These are phyloP conservation scores for Eupithecia vulgata DNA, from an alignment of 2,888 invertebrate genomes.

Conservation along the genomic window DNA sequence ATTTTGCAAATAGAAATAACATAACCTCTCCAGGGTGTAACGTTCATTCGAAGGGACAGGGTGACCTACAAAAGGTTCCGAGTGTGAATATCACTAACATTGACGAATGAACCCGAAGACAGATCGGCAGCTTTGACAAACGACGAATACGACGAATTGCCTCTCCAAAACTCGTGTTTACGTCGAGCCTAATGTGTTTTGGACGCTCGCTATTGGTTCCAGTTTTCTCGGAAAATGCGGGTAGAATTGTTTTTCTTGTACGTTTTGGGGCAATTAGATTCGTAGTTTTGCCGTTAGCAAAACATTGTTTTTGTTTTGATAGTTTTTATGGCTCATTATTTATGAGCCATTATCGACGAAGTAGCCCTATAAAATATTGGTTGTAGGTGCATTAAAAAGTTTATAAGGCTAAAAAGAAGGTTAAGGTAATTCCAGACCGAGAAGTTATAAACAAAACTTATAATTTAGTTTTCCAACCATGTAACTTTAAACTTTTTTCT, in stretches of 20 bases:
- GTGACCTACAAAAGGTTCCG: neutral
- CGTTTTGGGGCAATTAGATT: slow-evolving; percentile 7
- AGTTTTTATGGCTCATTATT: slow-evolving; percentile 10
- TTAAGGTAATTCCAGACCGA: neutral
- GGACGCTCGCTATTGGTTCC: slow-evolving; percentile 5
- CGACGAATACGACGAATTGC: slow-evolving; percentile 54
- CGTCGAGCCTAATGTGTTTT: slow-evolving; percentile 34
- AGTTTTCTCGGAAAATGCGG: slow-evolving; percentile 7
- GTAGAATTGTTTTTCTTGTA: slow-evolving; percentile 12
- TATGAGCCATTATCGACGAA: neutral
- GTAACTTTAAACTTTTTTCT: neutral
- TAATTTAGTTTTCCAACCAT: neutral
- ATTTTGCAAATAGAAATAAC: neutral
- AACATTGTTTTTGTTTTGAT: slow-evolving; percentile 9
- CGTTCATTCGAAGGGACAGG: neutral
- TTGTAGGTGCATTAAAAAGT: neutral
- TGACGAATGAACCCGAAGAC: slow-evolving; percentile 72
- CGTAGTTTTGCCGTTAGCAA: slow-evolving; percentile 12
- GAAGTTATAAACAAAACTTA: neutral
- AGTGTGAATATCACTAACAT: slow-evolving; percentile 38
- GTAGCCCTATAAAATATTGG: neutral
- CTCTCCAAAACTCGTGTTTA: slow-evolving; percentile 19
- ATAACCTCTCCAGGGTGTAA: neutral
- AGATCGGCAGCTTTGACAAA: slow-evolving; percentile 69
- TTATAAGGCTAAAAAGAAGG: neutral